Conservation (phyloP, 1,140 invertebrate species). For the Zaprionus ornatus region DNA sequence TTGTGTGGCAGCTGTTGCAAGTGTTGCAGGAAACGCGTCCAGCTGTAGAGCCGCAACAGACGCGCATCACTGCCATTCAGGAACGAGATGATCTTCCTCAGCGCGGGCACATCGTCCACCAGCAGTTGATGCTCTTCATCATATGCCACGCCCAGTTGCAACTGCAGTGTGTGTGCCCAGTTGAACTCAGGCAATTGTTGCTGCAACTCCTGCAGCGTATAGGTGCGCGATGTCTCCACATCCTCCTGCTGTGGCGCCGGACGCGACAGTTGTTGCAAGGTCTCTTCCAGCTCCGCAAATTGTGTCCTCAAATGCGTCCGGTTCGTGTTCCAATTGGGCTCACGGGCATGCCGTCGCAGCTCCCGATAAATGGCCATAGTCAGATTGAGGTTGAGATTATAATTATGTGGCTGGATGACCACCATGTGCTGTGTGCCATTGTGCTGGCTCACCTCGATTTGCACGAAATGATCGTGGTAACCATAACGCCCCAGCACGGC, state of each 20-base stretch:
- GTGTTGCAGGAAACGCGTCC: conserved; percentile 54
- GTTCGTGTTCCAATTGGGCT: background rate
- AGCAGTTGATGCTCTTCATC: conserved; percentile 37
- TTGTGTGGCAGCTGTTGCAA: conserved; percentile 57
- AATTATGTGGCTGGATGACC: conserved; percentile 57
- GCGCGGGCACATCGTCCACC: conserved; percentile 50
- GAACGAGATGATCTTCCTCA: conserved; percentile 25
- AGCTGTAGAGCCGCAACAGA: conserved; percentile 51
- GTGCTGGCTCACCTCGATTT: conserved; percentile 53
- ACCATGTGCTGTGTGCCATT: conserved; percentile 59
- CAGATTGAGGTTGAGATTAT: conserved; percentile 50
- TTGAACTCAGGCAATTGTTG: conserved; percentile 40
- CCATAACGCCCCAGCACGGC: conserved; percentile 59
- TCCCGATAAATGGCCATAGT: conserved; percentile 39
- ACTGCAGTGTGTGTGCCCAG: conserved; percentile 37
- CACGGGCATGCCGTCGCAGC: conserved; percentile 8
- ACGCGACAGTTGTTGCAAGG: background rate
- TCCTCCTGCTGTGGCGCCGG: conserved; percentile 8
- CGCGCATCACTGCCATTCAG: conserved; percentile 43
- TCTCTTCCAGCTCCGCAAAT: conserved; percentile 34
- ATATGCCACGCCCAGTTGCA: conserved; percentile 41
- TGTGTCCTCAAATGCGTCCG: conserved; percentile 22
- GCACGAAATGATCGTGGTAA: conserved; percentile 55
- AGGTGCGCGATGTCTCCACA: conserved; percentile 35
- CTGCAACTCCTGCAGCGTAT: conserved; percentile 41